Evolutionary conservation across 1,140 invertebrate genomes (phyloP), one percentile per base, ranked within the genome.

Genomic region (Drosophila takahashii): DNA sequence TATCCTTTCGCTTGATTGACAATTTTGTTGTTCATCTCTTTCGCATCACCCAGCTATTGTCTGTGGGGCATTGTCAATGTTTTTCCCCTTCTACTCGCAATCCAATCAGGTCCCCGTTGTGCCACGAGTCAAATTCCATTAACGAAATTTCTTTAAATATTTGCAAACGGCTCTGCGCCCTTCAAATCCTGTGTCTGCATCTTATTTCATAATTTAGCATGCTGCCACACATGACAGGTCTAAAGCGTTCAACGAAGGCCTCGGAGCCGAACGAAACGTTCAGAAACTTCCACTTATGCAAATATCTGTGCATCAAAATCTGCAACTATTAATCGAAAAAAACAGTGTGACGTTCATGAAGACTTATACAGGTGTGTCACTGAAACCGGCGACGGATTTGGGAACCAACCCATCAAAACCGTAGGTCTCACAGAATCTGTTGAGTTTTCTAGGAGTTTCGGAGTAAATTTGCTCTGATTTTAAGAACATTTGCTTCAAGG

Each of bases 181-280:
- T 22, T 37, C 42, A 37, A 36, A 26, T 45, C 61, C 26, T 22
- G 44, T 47, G 27, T 59, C 47, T 60, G 76, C 78, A 60, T 81
- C 76, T 81, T 62, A 77, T 86, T 85, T 86, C 64, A 86, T 85
- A 85, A 86, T 86, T 85, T 80, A 37, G 34, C 72, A 73, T 57
- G 44, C 44, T 71, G 77, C 59, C 80, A 77, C 50, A 86, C 77
- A 81, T 65, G 77, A 50, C 72, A 81, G 36, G 34, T 27, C 45
- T 34, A 15, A 26, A 66, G 42, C 42, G 42, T 16, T 15, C 34
- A 41, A 39, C 57, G 57, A 57, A 60, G 37, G 48, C 50, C 52
- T 60, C 32, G 42, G 45, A 16, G 18, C 44, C 50, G 59, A 85
- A 77, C 69, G 66, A 73, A 85, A 58, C 42, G 45, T 65, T 51